Evolutionary conservation across 2,888 invertebrate species (phyloP), one percentile per base, ranked within the genome.

Genomic region (Nycteola revayana): DNA sequence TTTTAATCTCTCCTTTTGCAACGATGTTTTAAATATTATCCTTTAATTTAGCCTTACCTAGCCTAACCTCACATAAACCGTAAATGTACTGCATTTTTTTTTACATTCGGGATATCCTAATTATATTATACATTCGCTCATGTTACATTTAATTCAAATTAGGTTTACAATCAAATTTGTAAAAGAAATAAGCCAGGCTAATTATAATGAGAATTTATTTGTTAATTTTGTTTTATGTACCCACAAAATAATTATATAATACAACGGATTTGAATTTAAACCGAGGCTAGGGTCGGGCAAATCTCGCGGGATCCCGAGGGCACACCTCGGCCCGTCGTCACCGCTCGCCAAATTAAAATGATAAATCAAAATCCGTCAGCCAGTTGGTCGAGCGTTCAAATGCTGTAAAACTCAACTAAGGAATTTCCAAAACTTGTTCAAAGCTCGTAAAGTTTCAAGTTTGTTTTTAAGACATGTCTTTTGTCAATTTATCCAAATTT

Each of bases 321-420:
- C 67, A 66, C 67, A 77, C 74, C 74, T 68, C 69, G 63, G 56
- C 42, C 73, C 68, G 75, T 75, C 80, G 75, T 73, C 80, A 72
- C 74, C 66, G 75, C 67, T 69, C 65, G 67, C 78, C 73, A 84
- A 86, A 85, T 86, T 84, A 84, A 83, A 85, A 85, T 82, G 78
- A 85, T 86, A 86, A 84, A 86, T 85, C 85, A 85, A 80, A 83
- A 82, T 75, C 75, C 73, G 73, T 76, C 81, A 76, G 69, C 58
- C 68, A 54, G 58, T 56, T 63, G 60, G 57, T 56, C 63, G 60
- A 36, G 49, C 56, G 51, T 58, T 55, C 50, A 52, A 59, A 47
- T 50, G 43, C 36, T 56, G 39, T 58, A 56, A 56, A 60, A 53
- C 54, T n/a, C 55, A 55, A 58, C 55, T 37, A 48, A 57, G 49